phyloP scores from a whole-genome alignment of 2,888 invertebrate genomes.

The Noctua pronuba region DNA sequence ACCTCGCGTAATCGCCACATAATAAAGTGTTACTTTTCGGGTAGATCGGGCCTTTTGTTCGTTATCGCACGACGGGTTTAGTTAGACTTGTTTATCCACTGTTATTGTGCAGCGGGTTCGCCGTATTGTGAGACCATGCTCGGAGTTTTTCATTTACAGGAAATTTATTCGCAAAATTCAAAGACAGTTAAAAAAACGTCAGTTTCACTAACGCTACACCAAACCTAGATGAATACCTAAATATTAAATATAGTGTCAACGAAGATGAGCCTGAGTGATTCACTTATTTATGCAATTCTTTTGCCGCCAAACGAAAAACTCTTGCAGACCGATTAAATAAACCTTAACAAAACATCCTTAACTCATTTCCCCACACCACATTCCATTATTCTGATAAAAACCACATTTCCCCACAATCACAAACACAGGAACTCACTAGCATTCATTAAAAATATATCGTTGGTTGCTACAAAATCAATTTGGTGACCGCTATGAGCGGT shows the following conservation, averaged over 20 bases:
- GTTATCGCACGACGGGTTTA: conserved; percentile 45
- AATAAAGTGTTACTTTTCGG: conserved; percentile 57
- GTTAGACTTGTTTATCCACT: conserved; percentile 44
- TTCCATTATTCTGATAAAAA: neutral
- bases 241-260: neutral
- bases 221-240: neutral
- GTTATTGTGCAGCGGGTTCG: conserved; percentile 21
- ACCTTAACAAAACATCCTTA: neutral
- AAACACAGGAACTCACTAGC: conserved; percentile 46
- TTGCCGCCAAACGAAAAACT: neutral
- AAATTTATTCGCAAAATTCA: too few relatives aligned
- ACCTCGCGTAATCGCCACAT: conserved; percentile 61
- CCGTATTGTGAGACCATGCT: neutral
- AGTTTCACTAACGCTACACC: neutral
- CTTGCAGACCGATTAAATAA: neutral
- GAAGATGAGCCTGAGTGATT: neutral
- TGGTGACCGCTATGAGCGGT: conserved; percentile 41
- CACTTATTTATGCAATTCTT: neutral
- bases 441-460: conserved; percentile 58
- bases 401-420: neutral
- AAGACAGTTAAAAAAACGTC: too few relatives aligned
- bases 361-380: neutral
- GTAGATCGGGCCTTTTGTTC: conserved; percentile 41
- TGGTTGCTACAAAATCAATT: conserved; percentile 61
- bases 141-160: neutral